Conservation (phyloP, 2,113 vertebrate genomes). For the Kryptolebias marmoratus region DNA sequence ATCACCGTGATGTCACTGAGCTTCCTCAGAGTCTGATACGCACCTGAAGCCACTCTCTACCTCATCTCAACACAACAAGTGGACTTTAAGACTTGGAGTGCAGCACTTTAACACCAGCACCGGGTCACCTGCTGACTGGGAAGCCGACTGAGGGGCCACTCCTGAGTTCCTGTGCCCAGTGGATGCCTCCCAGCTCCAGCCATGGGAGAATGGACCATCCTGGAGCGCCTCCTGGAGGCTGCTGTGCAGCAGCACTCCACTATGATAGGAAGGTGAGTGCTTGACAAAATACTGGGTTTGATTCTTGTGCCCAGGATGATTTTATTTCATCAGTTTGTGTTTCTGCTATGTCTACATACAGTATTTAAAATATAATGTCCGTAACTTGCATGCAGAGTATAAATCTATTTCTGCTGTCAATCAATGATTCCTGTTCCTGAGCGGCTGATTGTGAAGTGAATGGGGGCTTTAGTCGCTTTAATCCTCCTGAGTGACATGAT, state of each 20-base stretch:
- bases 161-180: slow-evolving; percentile 49
- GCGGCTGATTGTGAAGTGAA: slow-evolving; percentile 40
- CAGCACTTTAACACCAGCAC: slow-evolving; percentile 17
- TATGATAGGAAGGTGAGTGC: slow-evolving; percentile 97
- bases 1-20: slow-evolving; percentile 36
- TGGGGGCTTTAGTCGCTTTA: slow-evolving; percentile 60
- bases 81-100: slow-evolving; percentile 38
- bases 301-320: not conserved
- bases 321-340: not conserved
- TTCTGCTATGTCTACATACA: not conserved
- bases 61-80: slow-evolving; percentile 53
- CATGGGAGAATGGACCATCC: slow-evolving; percentile 99
- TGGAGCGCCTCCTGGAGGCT: slow-evolving; percentile 98
- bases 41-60: slow-evolving; percentile 46
- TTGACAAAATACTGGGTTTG: not conserved
- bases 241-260: slow-evolving; percentile 99
- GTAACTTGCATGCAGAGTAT: slow-evolving; percentile 6
- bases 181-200: slow-evolving; percentile 76
- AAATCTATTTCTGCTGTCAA: slow-evolving; percentile 10
- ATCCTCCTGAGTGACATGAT: slow-evolving; percentile 67
- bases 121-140: slow-evolving; percentile 12
- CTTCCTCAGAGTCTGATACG: slow-evolving; percentile 3
- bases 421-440: slow-evolving; percentile 50
- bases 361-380: not conserved
- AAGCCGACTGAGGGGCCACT: slow-evolving; percentile 18